Evolutionary conservation across 2,888 invertebrate genomes (phyloP), one percentile per base, ranked within the genome.

Genomic region (Eubasilissa splendida): DNA sequence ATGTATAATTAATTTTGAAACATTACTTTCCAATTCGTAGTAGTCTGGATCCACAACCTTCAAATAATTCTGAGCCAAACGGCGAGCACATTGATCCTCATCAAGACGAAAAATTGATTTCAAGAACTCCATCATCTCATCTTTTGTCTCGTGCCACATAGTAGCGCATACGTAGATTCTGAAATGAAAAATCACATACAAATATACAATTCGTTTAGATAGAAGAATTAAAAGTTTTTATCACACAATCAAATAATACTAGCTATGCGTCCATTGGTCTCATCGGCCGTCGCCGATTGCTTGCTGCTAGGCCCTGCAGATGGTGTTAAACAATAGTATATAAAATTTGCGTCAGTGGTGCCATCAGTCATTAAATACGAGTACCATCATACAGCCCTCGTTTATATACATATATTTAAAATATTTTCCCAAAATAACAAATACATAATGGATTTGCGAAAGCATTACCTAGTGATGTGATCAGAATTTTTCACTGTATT

Each of bases 111-210:
- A 91, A 85, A 99, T 96, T 85, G 98, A 98, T 88, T 99, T 98
- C 88, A 99, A 94, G 90, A 99, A 96, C 90, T 98, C 98, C 86
- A 98, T 96, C 99, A 99, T 99, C 89, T 99, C 99, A 85, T 96
- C 97, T 87, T 95, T 95, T 56, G 97, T 99, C 90, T 99, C 99
- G 89, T 99, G 99, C 99, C 99, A 99, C 99, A 99, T 99, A 85
- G 99, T 99, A 66, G 96, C 96, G 88, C 99, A 99, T 53, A 98
- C 96, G 87, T 96, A 99, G 85, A 99, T 97, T 85, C 95, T 85
- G 82, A 42, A 76, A 79, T 12, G 60, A 59, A n/a, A 58, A 74
- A 14, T 58, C 22, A 22, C 22, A 33, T 12, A 68, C 3, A 9
- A 68, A n/a, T 11, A 68, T 42, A 68, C 5, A 12, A 12, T 22